Evolutionary conservation across 2,113 vertebrate genomes (phyloP).

Genomic region (Tachycineta bicolor): DNA sequence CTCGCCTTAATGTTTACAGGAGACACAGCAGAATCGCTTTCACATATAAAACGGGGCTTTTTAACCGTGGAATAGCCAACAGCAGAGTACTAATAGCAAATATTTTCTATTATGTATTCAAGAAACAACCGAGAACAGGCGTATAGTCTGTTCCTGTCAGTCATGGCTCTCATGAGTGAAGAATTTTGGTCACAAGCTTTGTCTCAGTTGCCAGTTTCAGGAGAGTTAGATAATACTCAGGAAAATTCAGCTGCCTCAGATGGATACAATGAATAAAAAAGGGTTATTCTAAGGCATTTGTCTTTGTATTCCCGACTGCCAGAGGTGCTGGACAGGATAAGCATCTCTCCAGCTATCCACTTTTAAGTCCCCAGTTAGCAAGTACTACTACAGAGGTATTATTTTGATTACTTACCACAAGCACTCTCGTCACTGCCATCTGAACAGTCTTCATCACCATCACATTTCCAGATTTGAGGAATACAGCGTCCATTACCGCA

Average conservation of each 20-base stretch:
- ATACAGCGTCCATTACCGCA: conserved; percentile 95
- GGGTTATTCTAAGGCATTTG: background rate
- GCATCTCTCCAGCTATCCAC: background rate
- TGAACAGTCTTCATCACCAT: conserved; percentile 91
- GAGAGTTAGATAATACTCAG: background rate
- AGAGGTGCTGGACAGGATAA: background rate
- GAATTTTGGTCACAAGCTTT: background rate
- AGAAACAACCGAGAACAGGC: background rate
- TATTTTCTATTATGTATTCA: background rate
- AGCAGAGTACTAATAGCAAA: background rate
- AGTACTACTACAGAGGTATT: background rate
- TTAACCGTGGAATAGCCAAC: background rate
- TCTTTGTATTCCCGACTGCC: background rate
- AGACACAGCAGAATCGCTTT: background rate
- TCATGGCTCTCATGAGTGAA: background rate
- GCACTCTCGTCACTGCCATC: conserved; percentile 91
- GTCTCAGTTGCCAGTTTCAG: background rate
- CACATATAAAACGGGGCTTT: background rate
- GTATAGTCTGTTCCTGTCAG: background rate
- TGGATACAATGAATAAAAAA: background rate
- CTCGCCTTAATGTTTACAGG: background rate
- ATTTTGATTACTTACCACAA: conserved; percentile 84
- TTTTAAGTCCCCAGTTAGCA: background rate
- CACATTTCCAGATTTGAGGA: conserved; percentile 91
- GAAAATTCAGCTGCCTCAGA: background rate